A percentile compares a stretch with the other conserved stretches of the same genome.
phyloP scores from a whole-genome alignment of 2,797 vertebrate genomes.

The Halcyon badia region DNA sequence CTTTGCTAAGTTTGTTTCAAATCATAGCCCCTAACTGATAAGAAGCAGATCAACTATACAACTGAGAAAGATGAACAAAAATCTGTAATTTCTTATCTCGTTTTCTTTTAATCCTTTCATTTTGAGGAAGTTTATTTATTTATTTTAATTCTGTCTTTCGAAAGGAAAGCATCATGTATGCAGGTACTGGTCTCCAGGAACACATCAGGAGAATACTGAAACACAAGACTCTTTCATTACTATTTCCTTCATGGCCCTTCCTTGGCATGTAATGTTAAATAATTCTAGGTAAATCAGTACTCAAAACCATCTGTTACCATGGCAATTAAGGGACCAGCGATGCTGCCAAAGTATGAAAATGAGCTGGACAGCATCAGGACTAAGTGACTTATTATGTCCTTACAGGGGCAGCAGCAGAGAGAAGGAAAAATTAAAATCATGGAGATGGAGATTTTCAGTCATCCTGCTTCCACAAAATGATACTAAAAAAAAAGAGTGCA shows the following conservation, averaged over 20 bases:
- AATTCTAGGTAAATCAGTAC: constrained; percentile 3
- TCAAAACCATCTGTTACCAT: not conserved
- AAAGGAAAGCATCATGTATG: not conserved
- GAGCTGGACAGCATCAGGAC: not conserved
- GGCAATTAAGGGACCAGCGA: not conserved
- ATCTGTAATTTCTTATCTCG: not conserved
- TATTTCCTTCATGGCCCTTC: not conserved
- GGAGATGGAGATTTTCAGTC: not conserved
- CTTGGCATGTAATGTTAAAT: not conserved
- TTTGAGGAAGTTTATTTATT: not conserved
- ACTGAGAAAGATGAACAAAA: not conserved
- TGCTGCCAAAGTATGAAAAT: not conserved
- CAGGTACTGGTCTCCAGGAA: not conserved
- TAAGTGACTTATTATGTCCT: not conserved
- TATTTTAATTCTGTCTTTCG: not conserved
- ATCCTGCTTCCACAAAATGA: not conserved
- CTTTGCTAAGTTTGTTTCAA: not conserved
- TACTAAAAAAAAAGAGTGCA: not conserved
- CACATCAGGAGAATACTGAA: not conserved
- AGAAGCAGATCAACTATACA: not conserved
- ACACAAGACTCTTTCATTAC: not conserved
- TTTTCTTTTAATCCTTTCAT: not conserved
- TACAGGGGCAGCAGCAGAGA: not conserved
- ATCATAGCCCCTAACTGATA: not conserved
- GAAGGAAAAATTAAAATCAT: not conserved